Base-by-base conservation (phyloP, 2,888 invertebrate genomes). In the Pedicia rivosa region DNA sequence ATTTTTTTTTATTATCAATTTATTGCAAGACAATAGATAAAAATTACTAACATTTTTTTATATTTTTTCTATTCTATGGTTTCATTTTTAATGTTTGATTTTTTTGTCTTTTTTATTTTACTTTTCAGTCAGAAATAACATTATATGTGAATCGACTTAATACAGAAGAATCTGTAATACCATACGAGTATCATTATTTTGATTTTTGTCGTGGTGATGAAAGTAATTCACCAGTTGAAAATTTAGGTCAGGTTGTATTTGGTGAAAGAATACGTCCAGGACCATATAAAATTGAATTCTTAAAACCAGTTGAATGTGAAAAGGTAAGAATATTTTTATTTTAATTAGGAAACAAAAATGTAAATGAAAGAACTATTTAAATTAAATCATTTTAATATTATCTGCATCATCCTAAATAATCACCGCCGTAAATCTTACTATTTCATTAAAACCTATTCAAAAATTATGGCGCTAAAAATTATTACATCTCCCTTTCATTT, bases 201-300 rank as follows among this genome's bases (percentile, higher is more conserved):
- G 97, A 98, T 60, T 97, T 98, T 59, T 98, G 98, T 59, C 56
- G 70, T 15, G 68, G 72, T 4, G 74, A 78, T 48, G 76, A 78
- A 44, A 72, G 72, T 19, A 72, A 79, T 47, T 88, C 91, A 1
- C 95, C 95, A 0, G 88, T 88, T 2, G 98, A 98, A 63, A 98
- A 98, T 55, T 72, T 98, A 36, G 98, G 98, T 2, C 98, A 98
- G 65, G 95, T 98, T 26, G 87, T 98, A 1, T 97, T 98, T 59
- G 98, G 98, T n/a, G 97, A 98, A 65, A 70, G 98, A 51, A 97
- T 98, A 53, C 68, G 92, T 37, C 86, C 94, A 1, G 94, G 95
- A 36, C 83, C 82, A 0, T 98, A 97, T 53, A 74, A 79, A 59
- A 80, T 95, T 27, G 70, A 77, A 47, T 97, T 95, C 58, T 63